A percentile compares a stretch with the other conserved stretches of the same genome.
phyloP scores from a whole-genome alignment of 2,113 vertebrate genomes.

The Chionodraco myersi region DNA sequence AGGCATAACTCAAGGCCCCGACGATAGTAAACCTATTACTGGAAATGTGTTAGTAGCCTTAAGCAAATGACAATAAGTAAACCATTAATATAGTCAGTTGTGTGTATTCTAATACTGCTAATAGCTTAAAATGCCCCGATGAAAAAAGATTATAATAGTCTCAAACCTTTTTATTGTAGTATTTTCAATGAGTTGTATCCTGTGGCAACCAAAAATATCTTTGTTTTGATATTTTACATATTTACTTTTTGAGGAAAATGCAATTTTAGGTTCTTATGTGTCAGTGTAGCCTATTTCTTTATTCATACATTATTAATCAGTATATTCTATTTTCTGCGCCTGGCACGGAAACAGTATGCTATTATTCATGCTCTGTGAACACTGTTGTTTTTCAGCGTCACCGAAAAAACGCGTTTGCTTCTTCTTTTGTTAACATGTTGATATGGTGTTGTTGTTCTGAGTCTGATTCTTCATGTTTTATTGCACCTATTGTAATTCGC shows the following conservation, averaged over 20 bases:
- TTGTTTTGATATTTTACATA: too few relatives aligned
- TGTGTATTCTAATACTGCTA: background rate
- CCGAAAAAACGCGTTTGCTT: background rate
- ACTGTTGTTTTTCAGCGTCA: background rate
- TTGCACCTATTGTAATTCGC: too few relatives aligned
- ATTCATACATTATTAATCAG: background rate
- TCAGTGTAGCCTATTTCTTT: background rate
- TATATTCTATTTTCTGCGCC: background rate
- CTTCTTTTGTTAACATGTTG: background rate
- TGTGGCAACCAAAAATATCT: too few relatives aligned
- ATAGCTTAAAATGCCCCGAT: too few relatives aligned
- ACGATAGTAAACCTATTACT: background rate
- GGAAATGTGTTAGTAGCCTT: conserved; percentile 12
- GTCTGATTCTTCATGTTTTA: too few relatives aligned
- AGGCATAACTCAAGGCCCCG: background rate
- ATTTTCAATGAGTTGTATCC: too few relatives aligned
- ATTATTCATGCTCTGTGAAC: background rate
- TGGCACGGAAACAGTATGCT: background rate
- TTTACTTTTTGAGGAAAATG: background rate
- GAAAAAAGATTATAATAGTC: too few relatives aligned
- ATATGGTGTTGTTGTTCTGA: too few relatives aligned
- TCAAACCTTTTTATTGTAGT: too few relatives aligned
- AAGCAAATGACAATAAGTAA: background rate
- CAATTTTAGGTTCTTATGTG: background rate
- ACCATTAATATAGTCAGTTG: too few relatives aligned